phyloP scores from a whole-genome alignment of 2,113 vertebrate species.

The Capreolus pygargus region DNA sequence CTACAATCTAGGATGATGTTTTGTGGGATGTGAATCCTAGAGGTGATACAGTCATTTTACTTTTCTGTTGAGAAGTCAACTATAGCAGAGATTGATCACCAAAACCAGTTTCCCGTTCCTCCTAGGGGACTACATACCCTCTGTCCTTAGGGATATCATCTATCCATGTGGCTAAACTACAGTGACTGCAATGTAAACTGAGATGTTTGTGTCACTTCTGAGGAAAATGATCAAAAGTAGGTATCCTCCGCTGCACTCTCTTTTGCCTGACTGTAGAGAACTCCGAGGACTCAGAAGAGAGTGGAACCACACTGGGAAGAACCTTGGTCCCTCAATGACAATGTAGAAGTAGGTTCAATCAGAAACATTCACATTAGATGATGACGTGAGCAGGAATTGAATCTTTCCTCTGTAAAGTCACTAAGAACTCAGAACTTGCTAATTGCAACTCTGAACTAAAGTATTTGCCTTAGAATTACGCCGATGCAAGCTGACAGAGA shows the following conservation, averaged over 20 bases:
- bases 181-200: neutral
- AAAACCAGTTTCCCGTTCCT: neutral
- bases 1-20: neutral
- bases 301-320: neutral
- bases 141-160: neutral
- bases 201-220: neutral
- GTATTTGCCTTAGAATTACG: neutral
- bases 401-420: neutral
- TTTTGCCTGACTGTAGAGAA: neutral
- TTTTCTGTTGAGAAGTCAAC: neutral
- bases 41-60: neutral
- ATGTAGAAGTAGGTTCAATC: neutral
- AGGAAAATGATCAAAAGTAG: neutral
- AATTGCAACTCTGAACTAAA: neutral
- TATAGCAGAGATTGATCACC: neutral
- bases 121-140: neutral
- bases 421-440: neutral
- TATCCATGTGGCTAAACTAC: neutral
- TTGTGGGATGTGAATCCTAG: neutral
- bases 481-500: neutral
- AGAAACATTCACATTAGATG: neutral
- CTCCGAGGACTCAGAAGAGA: neutral
- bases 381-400: neutral
- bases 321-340: neutral
- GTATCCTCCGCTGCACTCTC: accelerated